phyloP scores from a whole-genome alignment of 2,888 invertebrate species.

The Calameuta idolon region DNA sequence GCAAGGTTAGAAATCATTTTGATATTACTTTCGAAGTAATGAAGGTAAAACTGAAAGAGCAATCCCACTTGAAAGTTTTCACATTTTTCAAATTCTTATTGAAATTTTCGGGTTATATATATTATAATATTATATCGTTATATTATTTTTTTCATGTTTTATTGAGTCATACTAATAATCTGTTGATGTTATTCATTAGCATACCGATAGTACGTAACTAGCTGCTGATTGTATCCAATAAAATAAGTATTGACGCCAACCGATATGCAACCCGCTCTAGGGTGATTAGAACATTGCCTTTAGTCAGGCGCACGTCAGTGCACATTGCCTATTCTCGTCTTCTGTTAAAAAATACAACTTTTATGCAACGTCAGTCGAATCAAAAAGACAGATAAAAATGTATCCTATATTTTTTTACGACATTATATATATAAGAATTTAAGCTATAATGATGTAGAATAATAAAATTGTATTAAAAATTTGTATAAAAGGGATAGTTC shows the following conservation, averaged over 20 bases:
- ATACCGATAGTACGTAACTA: not conserved
- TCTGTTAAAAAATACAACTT: not conserved
- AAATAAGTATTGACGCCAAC: not conserved
- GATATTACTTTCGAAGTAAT: no score
- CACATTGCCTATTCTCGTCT: not conserved
- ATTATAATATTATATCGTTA: no score
- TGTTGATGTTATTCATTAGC: not conserved
- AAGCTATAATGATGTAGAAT: not conserved
- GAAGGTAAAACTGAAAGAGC: no score
- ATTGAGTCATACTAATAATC: not conserved
- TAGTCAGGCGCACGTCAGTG: not conserved
- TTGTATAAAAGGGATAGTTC: not conserved
- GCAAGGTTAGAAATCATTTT: no score
- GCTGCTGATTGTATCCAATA: not conserved
- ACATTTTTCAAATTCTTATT: no score
- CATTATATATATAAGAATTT: not conserved
- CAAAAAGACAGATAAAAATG: not conserved
- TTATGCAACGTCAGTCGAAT: not conserved
- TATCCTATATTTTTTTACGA: not conserved
- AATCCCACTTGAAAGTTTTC: no score
- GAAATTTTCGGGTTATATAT: no score
- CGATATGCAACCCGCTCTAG: not conserved
- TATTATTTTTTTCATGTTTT: no score
- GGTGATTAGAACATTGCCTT: not conserved
- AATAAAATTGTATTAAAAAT: not conserved